These are phyloP conservation scores for Anser brachyrhynchus DNA, from an alignment of 2,113 vertebrate species.

Conservation along the genomic window DNA sequence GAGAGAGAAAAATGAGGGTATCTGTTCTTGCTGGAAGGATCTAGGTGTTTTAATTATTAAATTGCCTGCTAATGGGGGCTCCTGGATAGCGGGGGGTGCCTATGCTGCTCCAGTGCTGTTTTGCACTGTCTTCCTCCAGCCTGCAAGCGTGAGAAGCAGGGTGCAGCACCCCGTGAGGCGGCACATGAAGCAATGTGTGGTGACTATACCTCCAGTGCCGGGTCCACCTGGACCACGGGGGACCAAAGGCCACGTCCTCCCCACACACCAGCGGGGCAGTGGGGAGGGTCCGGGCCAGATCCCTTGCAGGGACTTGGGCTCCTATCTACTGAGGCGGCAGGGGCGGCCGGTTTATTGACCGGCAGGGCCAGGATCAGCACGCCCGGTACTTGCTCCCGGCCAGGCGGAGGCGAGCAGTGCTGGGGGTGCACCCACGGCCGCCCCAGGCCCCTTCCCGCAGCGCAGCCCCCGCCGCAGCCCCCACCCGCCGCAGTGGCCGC, in stretches of 20 bases:
- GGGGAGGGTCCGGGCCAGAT: not conserved
- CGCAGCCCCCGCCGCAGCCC: not conserved
- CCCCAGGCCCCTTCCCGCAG: not conserved
- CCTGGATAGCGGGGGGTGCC: not conserved
- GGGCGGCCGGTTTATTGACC: rapidly evolving
- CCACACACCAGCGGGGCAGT: rapidly evolving
- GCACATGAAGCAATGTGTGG: rapidly evolving
- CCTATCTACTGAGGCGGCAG: rapidly evolving
- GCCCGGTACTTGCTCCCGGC: not conserved
- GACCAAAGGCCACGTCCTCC: rapidly evolving
- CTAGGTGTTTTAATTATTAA: not conserved
- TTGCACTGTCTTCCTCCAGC: not conserved
- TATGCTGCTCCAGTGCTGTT: rapidly evolving
- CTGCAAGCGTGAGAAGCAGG: not conserved
- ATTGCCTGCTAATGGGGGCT: rapidly evolving
- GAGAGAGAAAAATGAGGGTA: not conserved
- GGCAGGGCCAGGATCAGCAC: not conserved
- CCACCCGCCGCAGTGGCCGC: not conserved
- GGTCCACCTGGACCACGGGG: rapidly evolving
- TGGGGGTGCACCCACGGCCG: too few species aligned
- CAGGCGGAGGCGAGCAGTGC: not conserved
- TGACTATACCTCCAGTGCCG: rapidly evolving
- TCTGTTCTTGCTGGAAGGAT: too few species aligned
- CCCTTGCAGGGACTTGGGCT: too few species aligned
- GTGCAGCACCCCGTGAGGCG: rapidly evolving